Base-by-base conservation (phyloP, 2,888 invertebrate genomes). In the Diarsia rubi region DNA sequence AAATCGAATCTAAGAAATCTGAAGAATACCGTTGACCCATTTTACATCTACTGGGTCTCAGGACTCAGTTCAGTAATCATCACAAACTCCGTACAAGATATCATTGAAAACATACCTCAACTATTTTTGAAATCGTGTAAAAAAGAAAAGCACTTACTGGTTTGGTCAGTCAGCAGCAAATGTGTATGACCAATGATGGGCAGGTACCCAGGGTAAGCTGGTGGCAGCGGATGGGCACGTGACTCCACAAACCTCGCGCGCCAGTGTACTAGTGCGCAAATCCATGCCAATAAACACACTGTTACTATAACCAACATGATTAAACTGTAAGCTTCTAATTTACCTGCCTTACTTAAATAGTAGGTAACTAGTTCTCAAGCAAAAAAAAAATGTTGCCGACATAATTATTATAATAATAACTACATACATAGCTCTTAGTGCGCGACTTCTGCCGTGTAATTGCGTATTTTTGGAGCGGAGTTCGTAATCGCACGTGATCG, bases 161-260 rank as follows among this genome's bases (percentile, higher is more conserved):
- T 2, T 24, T 12, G 4, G 9, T 45, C 19, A n/a, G 67, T 57
- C 8, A 66, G 11, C 5, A 69, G 31, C n/a, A 45, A 21, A 45
- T 69, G 19, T 24, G 66, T 31, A 14, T 65, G 49, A 5, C 69
- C 69, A 8, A 66, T 69, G 16, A 69, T 69, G 9, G 69, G 69
- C 1, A 66, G 69, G 45, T 8, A 8, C 2, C 69, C 66, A 14
- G 69, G 66, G 19, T 5, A 66, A 45, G 12, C 66, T 1, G 69
- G 44, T 19, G 69, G 66, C 19, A 69, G 66, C n/a, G 69, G 66
- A n/a, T 66, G 66, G 16, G 69, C 69, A n/a, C 8, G 27, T 6
- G 63, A 62, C 27, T 44, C n/a, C n/a, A 31, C 31, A 31, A 65
- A 19, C 5, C 31, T n/a, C n/a, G 66, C 4, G n/a, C 69, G 45